Evolutionary conservation across 2,797 vertebrate species (phyloP).

Genomic region (Syndactyla subalaris): DNA sequence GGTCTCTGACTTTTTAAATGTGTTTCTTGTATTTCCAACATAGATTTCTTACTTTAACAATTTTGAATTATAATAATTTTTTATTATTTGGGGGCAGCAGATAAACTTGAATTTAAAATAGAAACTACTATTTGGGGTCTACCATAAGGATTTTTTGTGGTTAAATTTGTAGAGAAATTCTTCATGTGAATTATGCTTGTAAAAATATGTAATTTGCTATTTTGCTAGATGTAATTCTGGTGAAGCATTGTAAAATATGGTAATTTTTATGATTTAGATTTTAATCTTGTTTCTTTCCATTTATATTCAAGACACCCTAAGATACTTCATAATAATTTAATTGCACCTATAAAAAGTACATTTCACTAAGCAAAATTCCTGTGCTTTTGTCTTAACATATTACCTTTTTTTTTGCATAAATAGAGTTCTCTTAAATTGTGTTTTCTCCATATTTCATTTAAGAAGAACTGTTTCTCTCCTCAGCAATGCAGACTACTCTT

Average conservation of each 20-base stretch:
- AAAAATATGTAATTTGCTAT: slow-evolving; percentile 34
- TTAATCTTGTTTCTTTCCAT: neutral
- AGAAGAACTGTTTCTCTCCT: neutral
- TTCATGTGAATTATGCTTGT: slow-evolving; percentile 30
- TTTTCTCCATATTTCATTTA: neutral
- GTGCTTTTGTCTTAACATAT: neutral
- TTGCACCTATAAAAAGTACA: neutral
- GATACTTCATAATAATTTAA: slow-evolving; percentile 21
- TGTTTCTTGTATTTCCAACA: neutral
- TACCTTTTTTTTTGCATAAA: neutral
- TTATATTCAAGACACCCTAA: neutral
- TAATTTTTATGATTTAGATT: slow-evolving; percentile 26
- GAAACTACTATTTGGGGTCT: slow-evolving; percentile 11
- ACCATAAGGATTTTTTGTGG: neutral
- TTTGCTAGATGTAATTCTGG: slow-evolving; percentile 49
- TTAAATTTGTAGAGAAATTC: slow-evolving; percentile 60
- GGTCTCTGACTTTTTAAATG: neutral
- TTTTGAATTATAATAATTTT: slow-evolving; percentile 28
- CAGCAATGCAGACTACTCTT: neutral
- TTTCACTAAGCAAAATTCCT: neutral
- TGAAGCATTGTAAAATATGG: slow-evolving; percentile 27
- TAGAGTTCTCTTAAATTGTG: neutral
- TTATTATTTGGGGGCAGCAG: neutral
- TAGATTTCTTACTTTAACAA: neutral
- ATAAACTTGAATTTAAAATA: slow-evolving; percentile 19